Evolutionary conservation across 2,113 vertebrate species (phyloP), one percentile per base, ranked within the genome.

Genomic region (Oncorhynchus keta): DNA sequence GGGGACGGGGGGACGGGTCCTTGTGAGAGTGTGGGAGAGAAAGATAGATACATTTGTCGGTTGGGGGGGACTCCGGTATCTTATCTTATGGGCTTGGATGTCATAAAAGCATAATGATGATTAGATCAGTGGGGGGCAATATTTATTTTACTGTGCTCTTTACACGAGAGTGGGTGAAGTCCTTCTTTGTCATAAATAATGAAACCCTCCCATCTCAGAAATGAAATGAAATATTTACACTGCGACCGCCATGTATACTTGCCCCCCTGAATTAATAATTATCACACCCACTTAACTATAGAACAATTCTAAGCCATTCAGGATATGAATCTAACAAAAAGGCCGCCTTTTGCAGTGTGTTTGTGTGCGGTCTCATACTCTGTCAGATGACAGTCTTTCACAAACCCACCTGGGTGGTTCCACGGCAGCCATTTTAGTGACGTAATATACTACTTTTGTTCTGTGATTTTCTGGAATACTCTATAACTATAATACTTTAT

Each of bases 191-290:
- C 81, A 90, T 90, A 66, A 85, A 85, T 89, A 90, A 90, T 86
- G 83, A 76, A 89, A 70, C 74, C 74, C n/a, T 5, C 76, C 79
- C 73, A 81, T 75, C 78, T 62, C 66, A 78, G 79, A 87, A 84
- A 80, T 88, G 77, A 81, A 81, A 84, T 90, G 68, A 85, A 88
- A 88, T 88, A 89, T 89, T 87, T 81, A 87, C 83, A 71, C 68
- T 66, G 77, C 75, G 59, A 78, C 79, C 86, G 76, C 81, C 84
- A 73, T 84, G 72, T 83, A 59, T 73, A 73, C 74, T 76, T 76
- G 61, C 51, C 76, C 75, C 64, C 64, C 61, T 55, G 75, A 76
- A 70, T 75, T 13, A 77, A 84, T 83, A 74, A 68, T 73, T 30
- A 77, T 89, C 75, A 24, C 61, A 72, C 66, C 76, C 72, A 76